Evolutionary conservation across 2,888 invertebrate genomes (phyloP), one percentile per base, ranked within the genome.

Genomic region (Microctonus brassicae): DNA sequence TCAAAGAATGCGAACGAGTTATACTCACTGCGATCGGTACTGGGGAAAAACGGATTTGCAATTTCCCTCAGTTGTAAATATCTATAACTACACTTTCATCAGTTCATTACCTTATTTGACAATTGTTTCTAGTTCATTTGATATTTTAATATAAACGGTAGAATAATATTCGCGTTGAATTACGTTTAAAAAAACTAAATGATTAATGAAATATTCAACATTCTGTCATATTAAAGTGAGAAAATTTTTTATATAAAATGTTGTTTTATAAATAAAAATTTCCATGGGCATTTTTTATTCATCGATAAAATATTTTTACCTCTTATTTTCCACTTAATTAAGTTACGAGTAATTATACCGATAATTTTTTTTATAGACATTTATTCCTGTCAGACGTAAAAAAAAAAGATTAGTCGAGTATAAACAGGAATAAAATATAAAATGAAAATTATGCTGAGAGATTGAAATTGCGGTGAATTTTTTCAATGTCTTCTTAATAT

Each of bases 281-380:
- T n/a, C n/a, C n/a, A n/a, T n/a, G n/a, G n/a, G n/a, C n/a, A n/a
- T n/a, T n/a, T n/a, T n/a, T n/a, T n/a, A n/a, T n/a, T n/a, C n/a
- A n/a, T n/a, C n/a, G n/a, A n/a, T n/a, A n/a, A 26, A 55, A 13
- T n/a, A 13, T 7, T 55, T 13, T 26, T 2, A 24, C 13, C 26
- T 13, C 42, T 58, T 39, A 20, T 60, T 53, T n/a, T n/a, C n/a
- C n/a, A n/a, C n/a, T 24, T 62, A 53, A 36, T 60, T 17, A 6
- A 69, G 55, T 53, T 36, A 22, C 55, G 34, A 20, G 61, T 52
- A 58, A 69, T 62, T 69, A 69, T 53, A n/a, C n/a, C 52, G 53
- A n/a, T n/a, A n/a, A n/a, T n/a, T n/a, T n/a, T n/a, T n/a, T n/a
- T n/a, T n/a, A n/a, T n/a, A n/a, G n/a, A n/a, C n/a, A n/a, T n/a